Evolutionary conservation across 1,140 invertebrate genomes (phyloP).

Genomic region (Brachionus asplanchnoidis): DNA sequence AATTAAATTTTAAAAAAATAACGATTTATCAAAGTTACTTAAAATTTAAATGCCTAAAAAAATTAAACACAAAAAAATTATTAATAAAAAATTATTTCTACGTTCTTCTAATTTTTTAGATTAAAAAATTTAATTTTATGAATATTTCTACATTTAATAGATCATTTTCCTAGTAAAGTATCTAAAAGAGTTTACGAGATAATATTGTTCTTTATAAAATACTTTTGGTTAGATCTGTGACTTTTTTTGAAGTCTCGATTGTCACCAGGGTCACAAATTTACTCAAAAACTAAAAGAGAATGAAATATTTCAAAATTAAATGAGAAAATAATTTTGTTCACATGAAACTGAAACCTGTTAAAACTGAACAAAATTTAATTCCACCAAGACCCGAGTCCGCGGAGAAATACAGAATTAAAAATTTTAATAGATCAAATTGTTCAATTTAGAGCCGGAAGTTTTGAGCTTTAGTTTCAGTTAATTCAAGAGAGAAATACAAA

Average conservation of each 20-base stretch:
- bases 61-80: no score
- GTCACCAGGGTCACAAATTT: not conserved
- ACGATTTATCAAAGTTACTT: no score
- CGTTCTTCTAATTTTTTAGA: no score
- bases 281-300: not conserved
- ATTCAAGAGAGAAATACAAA: not conserved
- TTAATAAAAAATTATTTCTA: no score
- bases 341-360: not conserved
- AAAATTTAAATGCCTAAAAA: no score
- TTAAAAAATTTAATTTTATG: no score
- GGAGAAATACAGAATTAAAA: not conserved
- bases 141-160: no score
- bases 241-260: not conserved
- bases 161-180: no score
- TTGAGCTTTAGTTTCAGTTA: not conserved
- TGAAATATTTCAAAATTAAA: not conserved
- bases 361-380: not conserved
- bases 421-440: not conserved
- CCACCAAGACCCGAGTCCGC: not conserved
- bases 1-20: no score
- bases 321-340: not conserved
- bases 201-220: not conserved
- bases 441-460: not conserved
- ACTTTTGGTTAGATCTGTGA: not conserved
- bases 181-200: not conserved